phyloP scores from a whole-genome alignment of 2,113 vertebrate genomes.

The Murina feae region DNA sequence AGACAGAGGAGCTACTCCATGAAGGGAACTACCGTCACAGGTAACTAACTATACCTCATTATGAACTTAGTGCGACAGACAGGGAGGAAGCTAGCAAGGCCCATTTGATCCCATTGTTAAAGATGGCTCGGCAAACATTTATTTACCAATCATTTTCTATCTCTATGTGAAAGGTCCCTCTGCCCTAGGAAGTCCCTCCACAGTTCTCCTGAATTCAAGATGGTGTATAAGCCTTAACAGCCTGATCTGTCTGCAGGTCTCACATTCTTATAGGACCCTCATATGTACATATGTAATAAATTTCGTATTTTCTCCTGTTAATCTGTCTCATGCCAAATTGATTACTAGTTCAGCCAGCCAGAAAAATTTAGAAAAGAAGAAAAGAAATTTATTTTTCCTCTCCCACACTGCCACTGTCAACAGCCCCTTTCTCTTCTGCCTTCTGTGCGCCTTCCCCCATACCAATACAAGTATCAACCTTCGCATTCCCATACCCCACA shows the following conservation, averaged over 20 bases:
- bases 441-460: not conserved
- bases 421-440: not conserved
- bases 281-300: not conserved
- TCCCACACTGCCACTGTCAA: not conserved
- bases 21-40: not conserved
- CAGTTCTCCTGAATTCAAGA: not conserved
- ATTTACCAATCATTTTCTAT: not conserved
- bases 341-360: not conserved
- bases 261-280: not conserved
- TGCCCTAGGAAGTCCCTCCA: not conserved
- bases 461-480: not conserved
- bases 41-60: not conserved
- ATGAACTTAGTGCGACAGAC: not conserved
- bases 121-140: not conserved
- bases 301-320: not conserved
- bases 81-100: not conserved
- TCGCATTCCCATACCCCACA: not conserved
- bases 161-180: not conserved
- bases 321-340: not conserved
- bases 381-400: not conserved
- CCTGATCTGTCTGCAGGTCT: not conserved
- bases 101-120: not conserved
- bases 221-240: not conserved
- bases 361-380: not conserved
- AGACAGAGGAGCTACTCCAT: not conserved